A percentile compares a stretch with the other conserved stretches of the same genome.
Evolutionary conservation across 2,113 vertebrate species (phyloP).

Genomic region (Cichladusa arquata): DNA sequence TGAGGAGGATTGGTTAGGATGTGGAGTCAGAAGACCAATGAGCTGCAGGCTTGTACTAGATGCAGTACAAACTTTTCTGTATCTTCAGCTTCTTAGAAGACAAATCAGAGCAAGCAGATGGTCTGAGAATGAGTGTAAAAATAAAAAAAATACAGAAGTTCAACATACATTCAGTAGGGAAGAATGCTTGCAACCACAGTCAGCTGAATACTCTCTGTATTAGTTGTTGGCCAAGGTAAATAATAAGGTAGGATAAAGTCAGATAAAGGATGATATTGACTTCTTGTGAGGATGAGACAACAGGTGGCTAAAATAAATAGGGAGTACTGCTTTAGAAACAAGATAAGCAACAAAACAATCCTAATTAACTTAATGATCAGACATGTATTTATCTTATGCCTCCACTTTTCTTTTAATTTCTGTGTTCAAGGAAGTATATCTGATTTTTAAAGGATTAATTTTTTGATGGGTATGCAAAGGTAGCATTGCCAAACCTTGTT

Average conservation of each 20-base stretch:
- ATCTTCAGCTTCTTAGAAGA: background rate
- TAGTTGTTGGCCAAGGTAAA: background rate
- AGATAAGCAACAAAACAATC: background rate
- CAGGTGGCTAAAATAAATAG: conserved; percentile 15
- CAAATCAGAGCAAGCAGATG: background rate
- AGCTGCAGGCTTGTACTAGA: background rate
- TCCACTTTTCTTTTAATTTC: background rate
- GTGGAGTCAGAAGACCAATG: background rate
- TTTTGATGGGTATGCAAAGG: conserved; percentile 20
- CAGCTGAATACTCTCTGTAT: background rate
- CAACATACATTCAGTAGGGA: background rate
- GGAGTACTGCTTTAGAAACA: background rate
- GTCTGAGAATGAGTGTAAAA: background rate
- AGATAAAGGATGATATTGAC: background rate
- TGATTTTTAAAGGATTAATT: conserved; percentile 31
- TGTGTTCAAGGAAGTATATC: background rate
- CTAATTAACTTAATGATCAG: conserved; percentile 38
- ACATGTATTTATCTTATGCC: background rate
- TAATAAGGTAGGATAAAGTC: background rate
- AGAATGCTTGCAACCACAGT: background rate
- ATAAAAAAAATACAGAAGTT: background rate
- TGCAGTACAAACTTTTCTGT: background rate
- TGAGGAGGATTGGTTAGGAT: background rate
- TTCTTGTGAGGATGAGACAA: background rate
- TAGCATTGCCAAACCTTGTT: conserved; percentile 49